A percentile compares a stretch with the other conserved stretches of the same genome.
These are phyloP conservation scores for Troides helena DNA, from an alignment of 2,888 invertebrate genomes.

Conservation along the genomic window DNA sequence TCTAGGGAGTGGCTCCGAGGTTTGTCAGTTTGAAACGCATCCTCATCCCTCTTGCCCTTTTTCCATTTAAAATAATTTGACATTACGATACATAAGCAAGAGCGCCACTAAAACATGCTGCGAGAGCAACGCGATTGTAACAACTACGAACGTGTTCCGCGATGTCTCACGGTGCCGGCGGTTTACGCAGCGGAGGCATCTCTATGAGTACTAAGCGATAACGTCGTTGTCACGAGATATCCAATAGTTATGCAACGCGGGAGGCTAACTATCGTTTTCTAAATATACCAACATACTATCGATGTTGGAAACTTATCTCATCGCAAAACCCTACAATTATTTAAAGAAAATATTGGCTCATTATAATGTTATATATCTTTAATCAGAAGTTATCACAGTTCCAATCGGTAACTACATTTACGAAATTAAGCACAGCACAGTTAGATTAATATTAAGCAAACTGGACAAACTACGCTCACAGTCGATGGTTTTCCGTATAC, in stretches of 20 bases:
- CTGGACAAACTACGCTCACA: constrained; percentile 29
- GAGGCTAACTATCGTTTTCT: constrained; percentile 47
- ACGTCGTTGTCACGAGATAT: constrained; percentile 69
- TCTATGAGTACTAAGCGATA: constrained; percentile 70
- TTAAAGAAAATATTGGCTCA: too few species aligned
- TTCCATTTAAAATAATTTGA: constrained; percentile 86
- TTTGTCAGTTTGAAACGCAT: constrained; percentile 79
- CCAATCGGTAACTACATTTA: not conserved
- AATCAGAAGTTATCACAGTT: too few species aligned
- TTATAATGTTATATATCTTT: too few species aligned
- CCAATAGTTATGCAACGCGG: constrained; percentile 62
- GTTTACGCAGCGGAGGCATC: constrained; percentile 65
- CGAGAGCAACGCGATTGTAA: constrained; percentile 29
- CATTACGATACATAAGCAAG: constrained; percentile 63
- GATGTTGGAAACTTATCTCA: not conserved
- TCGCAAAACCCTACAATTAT: not conserved
- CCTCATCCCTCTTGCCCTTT: constrained; percentile 81
- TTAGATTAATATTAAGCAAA: constrained; percentile 6
- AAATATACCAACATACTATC: constrained; percentile 32
- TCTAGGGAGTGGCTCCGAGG: constrained; percentile 87
- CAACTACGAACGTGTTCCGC: constrained; percentile 36
- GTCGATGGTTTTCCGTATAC: constrained; percentile 35
- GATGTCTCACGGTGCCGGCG: constrained; percentile 44
- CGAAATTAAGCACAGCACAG: not conserved
- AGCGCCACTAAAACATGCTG: constrained; percentile 35